Conservation (phyloP, 2,888 invertebrate species). For the Polymixis lichenea region DNA sequence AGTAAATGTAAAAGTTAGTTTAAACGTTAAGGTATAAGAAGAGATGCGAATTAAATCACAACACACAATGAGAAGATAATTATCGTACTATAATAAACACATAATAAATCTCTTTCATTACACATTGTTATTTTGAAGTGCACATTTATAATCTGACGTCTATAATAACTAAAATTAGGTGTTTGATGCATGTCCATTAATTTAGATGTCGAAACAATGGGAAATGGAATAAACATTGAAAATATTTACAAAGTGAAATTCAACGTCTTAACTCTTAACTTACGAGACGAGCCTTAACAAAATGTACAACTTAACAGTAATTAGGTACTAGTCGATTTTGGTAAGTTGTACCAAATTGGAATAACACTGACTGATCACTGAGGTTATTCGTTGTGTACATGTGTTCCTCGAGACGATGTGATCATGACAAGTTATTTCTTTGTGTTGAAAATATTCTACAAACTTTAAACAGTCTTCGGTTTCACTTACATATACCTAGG, state of each 20-base stretch:
- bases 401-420: slow-evolving; percentile 73
- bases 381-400: slow-evolving; percentile 74
- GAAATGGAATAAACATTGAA: slow-evolving; percentile 71
- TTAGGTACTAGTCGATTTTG: slow-evolving; percentile 87
- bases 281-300: slow-evolving; percentile 74
- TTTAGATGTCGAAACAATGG: slow-evolving; percentile 64
- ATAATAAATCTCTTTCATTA: slow-evolving; percentile 45
- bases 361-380: slow-evolving; percentile 84
- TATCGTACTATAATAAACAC: slow-evolving; percentile 34
- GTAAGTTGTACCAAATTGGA: slow-evolving; percentile 86
- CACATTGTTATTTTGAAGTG: slow-evolving; percentile 56
- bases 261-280: slow-evolving; percentile 64
- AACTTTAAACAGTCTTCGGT: slow-evolving; percentile 89
- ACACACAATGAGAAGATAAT: slow-evolving; percentile 46
- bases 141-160: slow-evolving; percentile 58
- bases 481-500: slow-evolving; percentile 86
- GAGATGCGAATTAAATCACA: slow-evolving; percentile 56
- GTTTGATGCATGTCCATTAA: slow-evolving; percentile 44
- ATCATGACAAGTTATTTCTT: slow-evolving; percentile 76
- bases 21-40: slow-evolving; percentile 31
- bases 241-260: slow-evolving; percentile 74
- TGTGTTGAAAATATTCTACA: slow-evolving; percentile 85
- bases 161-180: slow-evolving; percentile 50
- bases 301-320: slow-evolving; percentile 81
- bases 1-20: slow-evolving; percentile 49